A percentile compares a stretch with the other conserved stretches of the same genome.
Evolutionary conservation across 2,888 invertebrate genomes (phyloP).

Genomic region (Holacanthella duospinosa): DNA sequence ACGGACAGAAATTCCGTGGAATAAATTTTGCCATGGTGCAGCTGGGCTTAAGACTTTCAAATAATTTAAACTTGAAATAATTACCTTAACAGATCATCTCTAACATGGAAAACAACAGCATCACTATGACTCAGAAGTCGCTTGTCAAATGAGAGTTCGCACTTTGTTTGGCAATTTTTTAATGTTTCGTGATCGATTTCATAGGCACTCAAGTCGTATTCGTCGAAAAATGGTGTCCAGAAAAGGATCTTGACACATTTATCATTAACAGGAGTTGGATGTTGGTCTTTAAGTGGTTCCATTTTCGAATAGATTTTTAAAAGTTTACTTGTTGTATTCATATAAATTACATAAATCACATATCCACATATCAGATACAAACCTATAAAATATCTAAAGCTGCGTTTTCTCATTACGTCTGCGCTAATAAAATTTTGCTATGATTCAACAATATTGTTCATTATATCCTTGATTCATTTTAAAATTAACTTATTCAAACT

Average conservation of each 20-base stretch:
- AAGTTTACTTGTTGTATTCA: background rate
- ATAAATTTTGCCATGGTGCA: too few species aligned
- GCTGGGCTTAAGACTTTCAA: too few species aligned
- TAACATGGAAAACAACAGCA: constrained; percentile 29
- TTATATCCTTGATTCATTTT: too few species aligned
- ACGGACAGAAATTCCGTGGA: too few species aligned
- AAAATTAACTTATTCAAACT: too few species aligned
- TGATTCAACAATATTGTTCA: too few species aligned
- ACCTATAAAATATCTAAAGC: background rate
- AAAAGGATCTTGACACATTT: background rate
- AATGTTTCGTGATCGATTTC: constrained; percentile 12
- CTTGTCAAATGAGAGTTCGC: constrained; percentile 28
- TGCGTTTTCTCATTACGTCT: too few species aligned
- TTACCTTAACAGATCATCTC: too few species aligned
- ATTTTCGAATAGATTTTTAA: background rate
- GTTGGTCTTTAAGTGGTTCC: too few species aligned
- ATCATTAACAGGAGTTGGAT: too few species aligned
- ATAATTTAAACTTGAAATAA: constrained; percentile 1
- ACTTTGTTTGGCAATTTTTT: constrained; percentile 25
- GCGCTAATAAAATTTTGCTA: too few species aligned
- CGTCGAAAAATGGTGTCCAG: constrained; percentile 1
- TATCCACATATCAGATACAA: background rate
- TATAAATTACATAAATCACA: background rate
- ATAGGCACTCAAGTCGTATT: background rate
- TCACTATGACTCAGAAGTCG: constrained; percentile 21